Evolutionary conservation across 1,140 invertebrate species (phyloP), one percentile per base, ranked within the genome.

Genomic region (Oncopeltus fasciatus): DNA sequence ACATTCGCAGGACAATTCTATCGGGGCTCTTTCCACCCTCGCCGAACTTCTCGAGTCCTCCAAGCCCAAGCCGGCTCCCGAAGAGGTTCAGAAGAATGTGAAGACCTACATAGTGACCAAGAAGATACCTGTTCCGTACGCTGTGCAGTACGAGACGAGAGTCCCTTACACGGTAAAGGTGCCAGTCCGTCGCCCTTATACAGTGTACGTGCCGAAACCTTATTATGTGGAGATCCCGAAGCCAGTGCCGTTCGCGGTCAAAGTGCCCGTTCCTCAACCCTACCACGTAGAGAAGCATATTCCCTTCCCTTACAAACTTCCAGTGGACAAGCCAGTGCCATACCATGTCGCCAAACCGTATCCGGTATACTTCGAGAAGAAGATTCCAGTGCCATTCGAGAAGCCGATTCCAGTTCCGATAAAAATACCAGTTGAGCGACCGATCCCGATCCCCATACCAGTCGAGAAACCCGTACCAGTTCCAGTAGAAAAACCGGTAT

Each of bases 371-470:
- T 66, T 68, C 5, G 66, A 68, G 24, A 67, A 67, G 44, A 57
- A 60, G 27, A 56, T 67, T 38, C 67, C 65, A 12, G 85, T 85
- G 69, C 81, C 82, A 56, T 81, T 84, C 2, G 73, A 78, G 67
- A 84, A 83, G 67, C 77, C 78, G 70, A 79, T 85, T 9, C 83
- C 82, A 74, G 84, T 88, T 38, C 80, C 76, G 66, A 85, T 87
- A 0, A 83, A 62, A 76, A 61, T 66, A 31, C 67, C 67, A 0
- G 60, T 65, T 24, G 64, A 63, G 2, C 59, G 61, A 11, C 81
- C 83, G 64, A 77, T 80, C 63, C 81, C 79, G 26, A 77, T 83
- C 16, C 82, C 78, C 14, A 77, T 79, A 69, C 76, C 80, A 24
- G 61, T 68, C 1, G 67, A 68, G 27, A 66, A 56, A 18, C 61